phyloP scores from a whole-genome alignment of 2,797 vertebrate genomes.

The Sciurus carolinensis region DNA sequence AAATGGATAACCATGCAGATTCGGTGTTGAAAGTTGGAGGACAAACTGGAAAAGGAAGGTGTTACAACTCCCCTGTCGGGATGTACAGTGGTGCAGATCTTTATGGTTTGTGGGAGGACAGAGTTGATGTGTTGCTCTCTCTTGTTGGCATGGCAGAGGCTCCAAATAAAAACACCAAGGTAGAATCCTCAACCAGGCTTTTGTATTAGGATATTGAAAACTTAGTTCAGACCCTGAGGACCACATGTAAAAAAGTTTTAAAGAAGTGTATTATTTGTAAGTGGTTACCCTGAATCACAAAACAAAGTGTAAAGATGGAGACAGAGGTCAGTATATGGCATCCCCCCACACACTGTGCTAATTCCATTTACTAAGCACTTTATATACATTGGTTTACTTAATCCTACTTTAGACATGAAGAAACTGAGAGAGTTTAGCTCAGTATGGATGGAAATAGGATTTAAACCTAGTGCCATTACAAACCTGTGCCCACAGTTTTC shows the following conservation, averaged over 20 bases:
- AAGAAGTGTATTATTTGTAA: slow-evolving; percentile 34
- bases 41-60: background rate
- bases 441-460: background rate
- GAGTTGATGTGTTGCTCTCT: background rate
- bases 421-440: background rate
- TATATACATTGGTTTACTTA: slow-evolving; percentile 7
- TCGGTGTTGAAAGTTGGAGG: background rate
- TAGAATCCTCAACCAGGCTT: background rate
- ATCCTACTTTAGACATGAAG: slow-evolving; percentile 32
- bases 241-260: slow-evolving; percentile 9
- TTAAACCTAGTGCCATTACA: slow-evolving; percentile 9
- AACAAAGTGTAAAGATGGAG: slow-evolving; percentile 33
- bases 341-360: background rate
- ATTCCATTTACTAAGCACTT: slow-evolving; percentile 3
- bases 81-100: background rate
- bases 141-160: background rate
- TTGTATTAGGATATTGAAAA: background rate
- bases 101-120: background rate
- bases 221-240: background rate
- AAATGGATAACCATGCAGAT: background rate
- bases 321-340: background rate
- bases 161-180: background rate
- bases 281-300: background rate
- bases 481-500: background rate
- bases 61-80: background rate